Percentiles rank a stretch among this genome's conserved stretches.
Conservation (phyloP, 2,797 vertebrate species). For the Micromesistius poutassou region DNA sequence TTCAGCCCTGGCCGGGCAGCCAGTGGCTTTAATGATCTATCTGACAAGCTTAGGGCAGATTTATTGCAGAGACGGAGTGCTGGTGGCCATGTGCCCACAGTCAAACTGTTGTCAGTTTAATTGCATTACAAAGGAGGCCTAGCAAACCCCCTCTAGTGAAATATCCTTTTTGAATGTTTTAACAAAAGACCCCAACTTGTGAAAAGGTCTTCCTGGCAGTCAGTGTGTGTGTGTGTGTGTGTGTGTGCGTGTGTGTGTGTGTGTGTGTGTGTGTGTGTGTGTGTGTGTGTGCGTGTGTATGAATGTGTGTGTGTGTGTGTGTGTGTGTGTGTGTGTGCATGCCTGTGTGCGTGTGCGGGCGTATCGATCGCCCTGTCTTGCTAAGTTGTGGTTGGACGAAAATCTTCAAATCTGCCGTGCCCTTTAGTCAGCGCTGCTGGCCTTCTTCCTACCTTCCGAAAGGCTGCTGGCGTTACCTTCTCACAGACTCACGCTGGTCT, state of each 20-base stretch:
- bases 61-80: background rate
- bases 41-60: background rate
- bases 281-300: background rate
- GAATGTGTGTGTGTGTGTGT: background rate
- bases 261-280: background rate
- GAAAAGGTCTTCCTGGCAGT: background rate
- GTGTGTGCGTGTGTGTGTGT: background rate
- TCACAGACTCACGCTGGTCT: slow-evolving; percentile 46
- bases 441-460: slow-evolving; percentile 46
- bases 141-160: background rate
- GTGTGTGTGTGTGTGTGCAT: background rate
- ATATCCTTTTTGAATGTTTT: background rate
- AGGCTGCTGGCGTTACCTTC: slow-evolving; percentile 61
- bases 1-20: slow-evolving; percentile 18
- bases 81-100: background rate
- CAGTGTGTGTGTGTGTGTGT: slow-evolving; percentile 1
- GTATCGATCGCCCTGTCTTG: slow-evolving; percentile 26
- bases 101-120: background rate
- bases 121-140: background rate
- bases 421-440: slow-evolving; percentile 59
- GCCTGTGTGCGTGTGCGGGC: slow-evolving; percentile 20
- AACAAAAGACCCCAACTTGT: background rate
- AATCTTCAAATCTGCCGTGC: slow-evolving; percentile 54
- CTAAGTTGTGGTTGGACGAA: slow-evolving; percentile 25
- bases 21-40: slow-evolving; percentile 29